Percentiles rank a stretch among this genome's conserved stretches.
phyloP scores from a whole-genome alignment of 2,888 invertebrate species.

The Gasteruption jaculator region DNA sequence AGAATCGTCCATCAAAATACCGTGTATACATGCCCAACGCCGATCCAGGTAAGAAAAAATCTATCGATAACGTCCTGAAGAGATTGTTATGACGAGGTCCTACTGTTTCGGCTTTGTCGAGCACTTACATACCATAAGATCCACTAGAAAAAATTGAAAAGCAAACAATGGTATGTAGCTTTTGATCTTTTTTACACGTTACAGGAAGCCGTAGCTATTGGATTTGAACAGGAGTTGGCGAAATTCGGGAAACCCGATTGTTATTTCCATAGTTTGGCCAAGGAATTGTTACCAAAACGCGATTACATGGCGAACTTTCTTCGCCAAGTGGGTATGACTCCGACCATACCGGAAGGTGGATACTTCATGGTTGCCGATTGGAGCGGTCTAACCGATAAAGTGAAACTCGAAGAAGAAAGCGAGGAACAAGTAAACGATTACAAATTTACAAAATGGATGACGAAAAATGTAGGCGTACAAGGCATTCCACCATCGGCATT shows the following conservation, averaged over 20 bases:
- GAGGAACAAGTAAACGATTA: conserved; percentile 77
- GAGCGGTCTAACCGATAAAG: conserved; percentile 67
- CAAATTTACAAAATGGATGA: conserved; percentile 93
- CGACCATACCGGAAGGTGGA: conserved; percentile 92
- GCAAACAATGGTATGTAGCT: too few relatives aligned
- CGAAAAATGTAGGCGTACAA: conserved; percentile 85
- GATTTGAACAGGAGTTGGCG: conserved; percentile 80
- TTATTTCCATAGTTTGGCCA: conserved; percentile 74
- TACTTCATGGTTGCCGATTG: conserved; percentile 97
- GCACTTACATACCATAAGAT: background rate
- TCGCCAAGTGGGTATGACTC: conserved; percentile 77
- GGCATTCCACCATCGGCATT: conserved; percentile 95
- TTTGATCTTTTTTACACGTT: conserved; percentile 9
- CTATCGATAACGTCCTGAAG: background rate
- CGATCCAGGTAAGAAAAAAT: conserved; percentile 62
- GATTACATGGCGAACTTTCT: conserved; percentile 75
- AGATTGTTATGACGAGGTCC: too few relatives aligned
- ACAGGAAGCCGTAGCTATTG: conserved; percentile 86
- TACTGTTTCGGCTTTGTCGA: background rate
- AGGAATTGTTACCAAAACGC: conserved; percentile 72
- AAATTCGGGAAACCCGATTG: conserved; percentile 70
- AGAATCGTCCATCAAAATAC: conserved; percentile 92
- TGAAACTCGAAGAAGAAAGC: conserved; percentile 65
- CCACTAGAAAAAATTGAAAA: conserved; percentile 4
- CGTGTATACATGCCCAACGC: conserved; percentile 87